Evolutionary conservation across 2,113 vertebrate species (phyloP).

Genomic region (Gambusia affinis): DNA sequence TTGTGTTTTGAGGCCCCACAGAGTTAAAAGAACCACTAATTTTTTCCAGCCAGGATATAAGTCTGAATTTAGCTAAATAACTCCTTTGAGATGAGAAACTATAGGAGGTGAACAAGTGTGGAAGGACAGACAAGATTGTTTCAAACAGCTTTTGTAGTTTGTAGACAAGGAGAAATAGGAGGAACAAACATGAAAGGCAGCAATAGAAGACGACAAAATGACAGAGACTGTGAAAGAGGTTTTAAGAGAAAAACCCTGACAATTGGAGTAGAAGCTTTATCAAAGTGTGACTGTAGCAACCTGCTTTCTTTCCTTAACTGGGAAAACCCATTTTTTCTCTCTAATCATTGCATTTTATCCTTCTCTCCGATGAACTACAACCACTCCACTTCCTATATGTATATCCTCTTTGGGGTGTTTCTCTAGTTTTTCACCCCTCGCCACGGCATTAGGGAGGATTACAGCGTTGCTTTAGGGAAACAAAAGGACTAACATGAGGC

Average conservation of each 20-base stretch:
- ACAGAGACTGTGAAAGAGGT: conserved; percentile 54
- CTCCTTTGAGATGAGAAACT: conserved; percentile 48
- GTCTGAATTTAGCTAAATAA: conserved; percentile 74
- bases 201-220: conserved; percentile 58
- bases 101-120: conserved; percentile 29
- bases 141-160: conserved; percentile 60
- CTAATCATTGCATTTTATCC: conserved; percentile 13
- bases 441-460: conserved; percentile 37
- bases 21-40: conserved; percentile 75
- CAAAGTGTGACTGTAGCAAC: conserved; percentile 35
- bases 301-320: conserved; percentile 37
- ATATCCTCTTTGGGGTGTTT: conserved; percentile 9
- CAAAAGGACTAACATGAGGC: conserved; percentile 54
- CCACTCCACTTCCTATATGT: background rate
- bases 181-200: conserved; percentile 56
- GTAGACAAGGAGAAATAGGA: conserved; percentile 52
- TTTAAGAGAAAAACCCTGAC: conserved; percentile 26
- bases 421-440: conserved; percentile 24
- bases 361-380: background rate
- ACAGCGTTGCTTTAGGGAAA: conserved; percentile 55
- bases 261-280: conserved; percentile 33
- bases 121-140: conserved; percentile 59
- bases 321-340: conserved; percentile 38
- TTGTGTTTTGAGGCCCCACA: conserved; percentile 41
- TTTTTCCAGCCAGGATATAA: conserved; percentile 70